A percentile compares a stretch with the other conserved stretches of the same genome.
Conservation (phyloP, 1,140 invertebrate species). For the Whitmania pigra region DNA sequence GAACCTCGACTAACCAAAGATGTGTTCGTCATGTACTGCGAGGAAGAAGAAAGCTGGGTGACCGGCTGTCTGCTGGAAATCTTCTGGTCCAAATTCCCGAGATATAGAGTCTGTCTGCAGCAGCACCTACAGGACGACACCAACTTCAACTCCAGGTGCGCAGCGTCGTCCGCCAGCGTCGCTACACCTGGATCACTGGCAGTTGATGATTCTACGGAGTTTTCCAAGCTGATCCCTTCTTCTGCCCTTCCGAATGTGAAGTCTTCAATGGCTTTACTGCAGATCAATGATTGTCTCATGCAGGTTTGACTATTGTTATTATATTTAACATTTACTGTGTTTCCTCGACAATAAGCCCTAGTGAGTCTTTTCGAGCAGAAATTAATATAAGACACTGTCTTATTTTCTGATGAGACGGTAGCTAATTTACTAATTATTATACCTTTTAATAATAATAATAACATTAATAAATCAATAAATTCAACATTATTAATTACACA, state of each 20-base stretch:
- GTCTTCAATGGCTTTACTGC: background rate
- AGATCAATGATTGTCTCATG: background rate
- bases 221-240: background rate
- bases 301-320: too few species aligned
- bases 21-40: conserved; percentile 15
- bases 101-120: conserved; percentile 11
- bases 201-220: background rate
- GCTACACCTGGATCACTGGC: background rate
- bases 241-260: background rate
- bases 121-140: background rate
- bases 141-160: background rate
- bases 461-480: too few species aligned
- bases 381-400: too few species aligned
- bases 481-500: too few species aligned
- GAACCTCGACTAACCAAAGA: background rate
- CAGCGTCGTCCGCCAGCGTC: background rate
- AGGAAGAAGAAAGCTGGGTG: conserved; percentile 13
- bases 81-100: conserved; percentile 10
- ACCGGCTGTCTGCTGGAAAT: conserved; percentile 12
- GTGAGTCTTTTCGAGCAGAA: too few species aligned
- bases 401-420: too few species aligned
- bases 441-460: too few species aligned
- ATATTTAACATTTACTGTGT: too few species aligned
- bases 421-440: too few species aligned
- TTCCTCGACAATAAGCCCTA: too few species aligned